Conservation (phyloP, 2,113 vertebrate genomes). For the Siniperca knerii region DNA sequence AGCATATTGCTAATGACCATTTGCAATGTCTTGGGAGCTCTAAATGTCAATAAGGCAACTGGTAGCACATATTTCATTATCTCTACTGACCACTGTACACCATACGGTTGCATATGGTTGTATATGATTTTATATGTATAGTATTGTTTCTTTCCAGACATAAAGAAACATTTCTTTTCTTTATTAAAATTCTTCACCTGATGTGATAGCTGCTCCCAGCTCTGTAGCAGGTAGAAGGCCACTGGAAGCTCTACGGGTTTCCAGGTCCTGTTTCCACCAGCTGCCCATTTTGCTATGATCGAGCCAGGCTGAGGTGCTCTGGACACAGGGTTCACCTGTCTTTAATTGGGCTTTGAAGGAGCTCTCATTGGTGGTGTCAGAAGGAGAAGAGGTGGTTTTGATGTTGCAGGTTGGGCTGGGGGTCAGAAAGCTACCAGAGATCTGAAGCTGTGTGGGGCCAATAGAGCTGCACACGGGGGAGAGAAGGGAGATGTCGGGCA, state of each 20-base stretch:
- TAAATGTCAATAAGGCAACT: neutral
- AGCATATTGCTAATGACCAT: constrained; percentile 13
- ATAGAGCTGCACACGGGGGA: constrained; percentile 7
- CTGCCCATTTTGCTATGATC: constrained; percentile 42
- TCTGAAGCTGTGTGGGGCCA: constrained; percentile 4
- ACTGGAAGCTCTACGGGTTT: constrained; percentile 26
- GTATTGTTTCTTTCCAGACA: neutral
- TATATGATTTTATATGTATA: neutral
- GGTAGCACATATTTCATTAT: neutral
- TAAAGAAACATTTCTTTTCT: neutral
- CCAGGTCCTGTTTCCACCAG: constrained; percentile 58
- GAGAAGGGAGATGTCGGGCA: constrained; percentile 13
- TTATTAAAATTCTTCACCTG: constrained; percentile 25
- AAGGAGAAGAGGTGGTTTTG: constrained; percentile 26
- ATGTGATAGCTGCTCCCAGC: constrained; percentile 18
- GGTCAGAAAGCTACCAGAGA: neutral
- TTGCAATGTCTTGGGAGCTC: neutral
- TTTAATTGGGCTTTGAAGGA: constrained; percentile 1
- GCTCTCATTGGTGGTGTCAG: constrained; percentile 12
- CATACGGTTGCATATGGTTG: neutral
- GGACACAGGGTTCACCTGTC: constrained; percentile 28
- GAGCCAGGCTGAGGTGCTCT: constrained; percentile 31
- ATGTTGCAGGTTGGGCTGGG: neutral
- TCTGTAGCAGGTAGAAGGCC: constrained; percentile 25
- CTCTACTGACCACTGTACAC: neutral